Percentiles rank a stretch among this genome's conserved stretches.
Conservation (phyloP, 2,888 invertebrate genomes). For the Thymelicus sylvestris region DNA sequence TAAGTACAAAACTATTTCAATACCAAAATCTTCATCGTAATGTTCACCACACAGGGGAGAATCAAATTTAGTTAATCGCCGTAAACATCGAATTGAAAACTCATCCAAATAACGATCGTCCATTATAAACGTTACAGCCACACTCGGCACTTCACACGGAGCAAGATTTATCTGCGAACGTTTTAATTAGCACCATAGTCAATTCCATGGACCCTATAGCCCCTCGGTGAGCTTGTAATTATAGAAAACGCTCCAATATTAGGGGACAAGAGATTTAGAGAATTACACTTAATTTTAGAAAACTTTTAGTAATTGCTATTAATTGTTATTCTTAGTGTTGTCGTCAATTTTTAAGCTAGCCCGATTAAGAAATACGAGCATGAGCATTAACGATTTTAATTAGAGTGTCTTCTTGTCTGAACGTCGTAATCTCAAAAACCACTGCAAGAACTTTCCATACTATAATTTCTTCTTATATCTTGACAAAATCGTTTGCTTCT, state of each 20-base stretch:
- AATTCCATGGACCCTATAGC: constrained; percentile 39
- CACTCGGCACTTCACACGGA: constrained; percentile 71
- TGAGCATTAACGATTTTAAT: no score
- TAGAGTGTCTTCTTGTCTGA: no score
- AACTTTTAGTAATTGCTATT: background rate
- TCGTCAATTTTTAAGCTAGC: no score
- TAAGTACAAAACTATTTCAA: no score
- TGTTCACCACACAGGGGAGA: background rate
- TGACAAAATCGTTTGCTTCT: no score
- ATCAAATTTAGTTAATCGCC: constrained; percentile 1
- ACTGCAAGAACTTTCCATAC: no score
- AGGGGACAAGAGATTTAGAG: constrained; percentile 13
- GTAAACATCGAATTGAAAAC: constrained; percentile 46
- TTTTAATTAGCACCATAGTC: constrained; percentile 75
- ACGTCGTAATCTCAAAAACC: no score
- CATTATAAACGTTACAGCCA: constrained; percentile 50
- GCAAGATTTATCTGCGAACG: constrained; percentile 70
- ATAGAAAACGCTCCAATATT: constrained; percentile 20
- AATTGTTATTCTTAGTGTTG: background rate
- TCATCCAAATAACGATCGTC: constrained; percentile 57
- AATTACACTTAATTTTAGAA: background rate
- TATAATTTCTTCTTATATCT: no score
- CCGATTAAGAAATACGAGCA: no score
- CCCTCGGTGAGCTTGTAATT: constrained; percentile 39
- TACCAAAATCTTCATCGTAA: no score